Percentiles rank a stretch among this genome's conserved stretches.
Evolutionary conservation across 1,140 invertebrate species (phyloP).

Genomic region (Temnothorax curvispinosus): DNA sequence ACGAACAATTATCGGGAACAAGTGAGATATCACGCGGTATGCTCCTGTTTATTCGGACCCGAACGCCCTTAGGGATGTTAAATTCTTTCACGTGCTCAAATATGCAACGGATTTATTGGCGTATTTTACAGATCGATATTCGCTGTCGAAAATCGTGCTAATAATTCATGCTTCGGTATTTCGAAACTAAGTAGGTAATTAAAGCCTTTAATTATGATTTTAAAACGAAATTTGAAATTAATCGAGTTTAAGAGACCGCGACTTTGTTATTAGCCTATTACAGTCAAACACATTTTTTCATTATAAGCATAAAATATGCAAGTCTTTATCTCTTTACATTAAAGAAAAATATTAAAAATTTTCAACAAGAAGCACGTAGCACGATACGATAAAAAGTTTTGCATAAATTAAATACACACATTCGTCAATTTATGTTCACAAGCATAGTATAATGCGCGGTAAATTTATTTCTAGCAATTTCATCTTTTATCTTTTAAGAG

Average conservation of each 20-base stretch:
- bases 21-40: constrained; percentile 32
- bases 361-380: neutral
- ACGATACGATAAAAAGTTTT: neutral
- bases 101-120: neutral
- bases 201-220: neutral
- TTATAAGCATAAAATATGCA: neutral
- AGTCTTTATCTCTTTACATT: neutral
- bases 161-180: neutral
- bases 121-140: constrained; percentile 19
- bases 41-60: neutral
- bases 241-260: neutral
- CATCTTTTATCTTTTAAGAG: neutral
- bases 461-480: neutral
- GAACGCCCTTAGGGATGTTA: neutral
- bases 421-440: neutral
- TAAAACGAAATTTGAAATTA: neutral
- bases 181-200: neutral
- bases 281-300: neutral
- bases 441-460: neutral
- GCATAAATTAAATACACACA: neutral
- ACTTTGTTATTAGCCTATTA: neutral
- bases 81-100: constrained; percentile 19
- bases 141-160: neutral
- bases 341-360: neutral
- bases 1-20: constrained; percentile 27